Evolutionary conservation across 1,140 invertebrate genomes (phyloP).

Genomic region (Latrodectus geometricus): DNA sequence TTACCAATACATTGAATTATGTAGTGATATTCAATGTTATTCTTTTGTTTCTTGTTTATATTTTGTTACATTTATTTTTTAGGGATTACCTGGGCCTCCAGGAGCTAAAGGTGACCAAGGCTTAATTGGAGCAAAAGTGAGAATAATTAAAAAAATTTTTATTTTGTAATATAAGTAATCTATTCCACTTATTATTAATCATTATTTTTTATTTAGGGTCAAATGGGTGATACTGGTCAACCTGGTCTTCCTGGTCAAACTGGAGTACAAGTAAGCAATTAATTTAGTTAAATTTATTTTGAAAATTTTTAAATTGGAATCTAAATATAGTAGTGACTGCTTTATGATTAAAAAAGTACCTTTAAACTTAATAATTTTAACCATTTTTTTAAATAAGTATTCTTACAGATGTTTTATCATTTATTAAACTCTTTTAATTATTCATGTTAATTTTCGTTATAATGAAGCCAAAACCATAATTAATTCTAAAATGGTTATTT

Average conservation of each 20-base stretch:
- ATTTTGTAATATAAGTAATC: neutral
- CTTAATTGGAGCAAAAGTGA: constrained; percentile 46
- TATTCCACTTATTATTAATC: neutral
- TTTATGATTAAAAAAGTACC: too few species aligned
- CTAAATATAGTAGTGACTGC: too few species aligned
- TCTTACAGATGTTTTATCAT: too few species aligned
- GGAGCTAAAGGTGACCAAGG: constrained; percentile 83
- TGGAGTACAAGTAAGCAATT: constrained; percentile 72
- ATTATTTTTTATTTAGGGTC: constrained; percentile 50
- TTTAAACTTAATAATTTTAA: too few species aligned
- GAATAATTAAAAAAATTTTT: neutral
- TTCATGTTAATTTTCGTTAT: too few species aligned
- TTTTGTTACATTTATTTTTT: neutral
- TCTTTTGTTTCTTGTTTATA: neutral
- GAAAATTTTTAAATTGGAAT: too few species aligned
- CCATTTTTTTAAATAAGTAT: too few species aligned
- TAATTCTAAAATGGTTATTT: too few species aligned
- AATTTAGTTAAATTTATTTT: neutral
- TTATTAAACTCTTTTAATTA: too few species aligned
- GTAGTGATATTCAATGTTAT: neutral
- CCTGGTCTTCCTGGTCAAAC: constrained; percentile 75
- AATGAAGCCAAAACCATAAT: too few species aligned
- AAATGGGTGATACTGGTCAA: constrained; percentile 74
- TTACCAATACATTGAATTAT: neutral
- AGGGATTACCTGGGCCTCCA: constrained; percentile 74